These are phyloP conservation scores for Urocolius indicus DNA, from an alignment of 2,113 vertebrate species.

Conservation along the genomic window DNA sequence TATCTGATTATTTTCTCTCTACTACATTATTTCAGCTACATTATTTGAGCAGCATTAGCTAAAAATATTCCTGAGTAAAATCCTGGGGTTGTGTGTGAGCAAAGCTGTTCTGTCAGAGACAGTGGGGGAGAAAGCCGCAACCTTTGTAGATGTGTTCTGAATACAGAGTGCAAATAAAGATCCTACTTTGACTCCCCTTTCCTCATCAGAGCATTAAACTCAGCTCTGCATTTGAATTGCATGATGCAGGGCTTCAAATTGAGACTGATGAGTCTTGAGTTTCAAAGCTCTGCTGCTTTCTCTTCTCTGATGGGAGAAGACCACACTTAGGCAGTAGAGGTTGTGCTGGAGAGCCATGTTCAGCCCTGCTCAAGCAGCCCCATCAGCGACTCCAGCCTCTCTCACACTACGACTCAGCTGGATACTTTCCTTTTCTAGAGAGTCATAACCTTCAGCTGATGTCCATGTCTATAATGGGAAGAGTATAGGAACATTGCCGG, in stretches of 20 bases:
- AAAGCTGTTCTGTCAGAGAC: not conserved
- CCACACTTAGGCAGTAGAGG: not conserved
- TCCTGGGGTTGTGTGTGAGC: fast-evolving
- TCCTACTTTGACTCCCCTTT: not conserved
- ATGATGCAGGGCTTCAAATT: not conserved
- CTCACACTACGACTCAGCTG: not conserved
- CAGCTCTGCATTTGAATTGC: not conserved
- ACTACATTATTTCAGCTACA: not conserved
- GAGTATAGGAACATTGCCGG: too few relatives aligned
- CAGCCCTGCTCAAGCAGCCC: not conserved
- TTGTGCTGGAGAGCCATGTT: not conserved
- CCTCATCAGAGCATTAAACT: not conserved
- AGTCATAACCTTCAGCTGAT: not conserved
- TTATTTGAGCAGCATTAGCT: not conserved
- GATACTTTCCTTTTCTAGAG: not conserved
- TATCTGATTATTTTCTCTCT: not conserved
- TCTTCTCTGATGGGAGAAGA: not conserved
- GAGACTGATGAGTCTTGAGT: not conserved
- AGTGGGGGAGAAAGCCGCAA: not conserved
- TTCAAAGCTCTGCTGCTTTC: not conserved
- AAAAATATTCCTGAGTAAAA: constrained; percentile 1
- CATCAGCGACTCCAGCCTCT: not conserved
- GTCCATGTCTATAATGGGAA: not conserved
- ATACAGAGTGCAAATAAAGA: not conserved
- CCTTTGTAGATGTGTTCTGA: not conserved